Conservation (phyloP, 2,888 invertebrate species). For the Drosophila multiciliata region DNA sequence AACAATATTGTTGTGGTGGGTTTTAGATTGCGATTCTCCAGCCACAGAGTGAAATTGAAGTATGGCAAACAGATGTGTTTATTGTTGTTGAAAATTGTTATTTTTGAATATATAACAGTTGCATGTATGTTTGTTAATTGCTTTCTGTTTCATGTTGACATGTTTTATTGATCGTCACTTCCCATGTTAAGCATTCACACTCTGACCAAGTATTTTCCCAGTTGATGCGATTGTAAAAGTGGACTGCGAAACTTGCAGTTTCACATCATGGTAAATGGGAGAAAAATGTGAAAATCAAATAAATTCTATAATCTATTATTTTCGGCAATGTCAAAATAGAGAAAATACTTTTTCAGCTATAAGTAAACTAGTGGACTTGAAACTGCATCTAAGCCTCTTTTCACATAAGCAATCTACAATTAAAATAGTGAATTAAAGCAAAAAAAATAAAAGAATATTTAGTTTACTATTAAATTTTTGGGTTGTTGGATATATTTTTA, state of each 20-base stretch:
- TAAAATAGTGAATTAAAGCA: neutral
- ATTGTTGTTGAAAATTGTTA: constrained; percentile 6
- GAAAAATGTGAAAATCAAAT: neutral
- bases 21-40: constrained; percentile 6
- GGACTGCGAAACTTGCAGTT: neutral
- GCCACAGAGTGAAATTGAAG: constrained; percentile 27
- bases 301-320: neutral
- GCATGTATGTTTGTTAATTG: constrained; percentile 31
- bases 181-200: constrained; percentile 13
- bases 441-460: neutral
- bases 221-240: constrained; percentile 21
- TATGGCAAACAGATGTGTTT: constrained; percentile 15
- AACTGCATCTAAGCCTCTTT: neutral
- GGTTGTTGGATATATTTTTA: neutral
- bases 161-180: constrained; percentile 17
- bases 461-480: neutral
- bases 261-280: neutral
- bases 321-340: neutral
- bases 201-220: constrained; percentile 8
- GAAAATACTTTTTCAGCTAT: neutral
- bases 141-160: constrained; percentile 26
- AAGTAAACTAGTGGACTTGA: neutral
- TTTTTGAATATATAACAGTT: constrained; percentile 7
- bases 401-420: neutral
- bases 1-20: constrained; percentile 10